Base-by-base conservation (phyloP, 2,113 vertebrate genomes). In the Corythaeola cristata region DNA sequence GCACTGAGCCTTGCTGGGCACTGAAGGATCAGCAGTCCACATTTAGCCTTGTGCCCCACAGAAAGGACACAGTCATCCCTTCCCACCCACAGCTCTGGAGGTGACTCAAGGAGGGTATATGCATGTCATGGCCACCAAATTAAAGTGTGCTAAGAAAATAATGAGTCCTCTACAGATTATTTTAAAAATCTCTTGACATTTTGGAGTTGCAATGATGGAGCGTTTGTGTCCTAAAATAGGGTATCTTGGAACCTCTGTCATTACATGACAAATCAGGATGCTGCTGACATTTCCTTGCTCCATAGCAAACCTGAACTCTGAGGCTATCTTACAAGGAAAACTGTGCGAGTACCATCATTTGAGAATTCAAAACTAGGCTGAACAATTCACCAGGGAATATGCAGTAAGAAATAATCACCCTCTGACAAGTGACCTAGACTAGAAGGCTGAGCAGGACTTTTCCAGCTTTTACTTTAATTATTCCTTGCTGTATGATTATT, bases 341-440 rank as follows among this genome's bases (percentile, higher is more conserved):
- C 45, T n/a, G 12, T 66, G 39, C 1, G 7, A 66, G 69, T 37
- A 44, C 26, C 52, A n/a, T 35, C 80, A 72, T 52, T 60, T 72
- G 69, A 89, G 81, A 92, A 85, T 95, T 85, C 59, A 85, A 73
- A 89, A 85, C 58, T 55, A 77, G 80, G 69, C 64, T 56, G 80
- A 76, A 72, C 52, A 81, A 82, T 72, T 71, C 6, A 0, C 58
- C 69, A 82, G 85, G 77, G 81, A 92, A 66, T 66, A 66, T 24
- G 8, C 1, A 1, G 47, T 60, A 77, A 82, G 75, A 67, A 68
- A 90, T 73, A 83, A 69, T 74, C 66, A 52, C 30, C 12, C 27
- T 83, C 41, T 58, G 60, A 90, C 76, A 83, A 73, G 52, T 53
- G 72, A 80, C 77, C 82, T 78, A 87, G 60, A 88, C 82, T 56